A percentile compares a stretch with the other conserved stretches of the same genome.
These are phyloP conservation scores for Phalacrocorax brasilianus DNA, from an alignment of 2,113 vertebrate genomes.

Conservation along the genomic window DNA sequence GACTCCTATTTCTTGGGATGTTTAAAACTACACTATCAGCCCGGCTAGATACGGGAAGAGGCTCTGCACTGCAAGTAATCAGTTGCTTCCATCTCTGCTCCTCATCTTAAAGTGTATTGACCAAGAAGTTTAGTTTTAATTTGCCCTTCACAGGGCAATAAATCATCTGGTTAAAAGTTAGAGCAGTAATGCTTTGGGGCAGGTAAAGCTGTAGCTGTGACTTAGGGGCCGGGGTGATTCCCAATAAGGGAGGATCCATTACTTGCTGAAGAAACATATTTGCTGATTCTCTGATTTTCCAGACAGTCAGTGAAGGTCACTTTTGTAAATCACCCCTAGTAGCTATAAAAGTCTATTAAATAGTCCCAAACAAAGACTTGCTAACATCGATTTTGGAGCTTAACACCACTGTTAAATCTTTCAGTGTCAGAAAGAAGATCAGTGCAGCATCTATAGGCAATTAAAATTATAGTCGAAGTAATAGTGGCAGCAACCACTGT, in stretches of 20 bases:
- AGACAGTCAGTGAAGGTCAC: background rate
- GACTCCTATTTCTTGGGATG: background rate
- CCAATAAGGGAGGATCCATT: background rate
- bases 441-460: background rate
- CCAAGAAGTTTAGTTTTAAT: background rate
- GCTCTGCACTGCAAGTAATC: background rate
- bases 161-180: background rate
- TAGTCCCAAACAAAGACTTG: background rate
- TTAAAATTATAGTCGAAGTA: slow-evolving; percentile 28
- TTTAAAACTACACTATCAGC: background rate
- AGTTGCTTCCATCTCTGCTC: background rate
- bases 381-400: slow-evolving; percentile 4
- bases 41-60: background rate
- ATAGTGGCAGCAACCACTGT: background rate
- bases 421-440: background rate
- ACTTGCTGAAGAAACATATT: background rate
- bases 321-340: background rate
- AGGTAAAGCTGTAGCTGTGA: background rate
- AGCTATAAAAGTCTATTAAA: background rate
- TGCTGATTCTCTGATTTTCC: background rate
- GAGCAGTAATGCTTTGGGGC: background rate
- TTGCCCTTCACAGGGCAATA: background rate
- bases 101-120: background rate
- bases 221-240: background rate
- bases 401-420: background rate